Evolutionary conservation across 2,797 vertebrate species (phyloP), one percentile per base, ranked within the genome.

Genomic region (Brotula barbata): DNA sequence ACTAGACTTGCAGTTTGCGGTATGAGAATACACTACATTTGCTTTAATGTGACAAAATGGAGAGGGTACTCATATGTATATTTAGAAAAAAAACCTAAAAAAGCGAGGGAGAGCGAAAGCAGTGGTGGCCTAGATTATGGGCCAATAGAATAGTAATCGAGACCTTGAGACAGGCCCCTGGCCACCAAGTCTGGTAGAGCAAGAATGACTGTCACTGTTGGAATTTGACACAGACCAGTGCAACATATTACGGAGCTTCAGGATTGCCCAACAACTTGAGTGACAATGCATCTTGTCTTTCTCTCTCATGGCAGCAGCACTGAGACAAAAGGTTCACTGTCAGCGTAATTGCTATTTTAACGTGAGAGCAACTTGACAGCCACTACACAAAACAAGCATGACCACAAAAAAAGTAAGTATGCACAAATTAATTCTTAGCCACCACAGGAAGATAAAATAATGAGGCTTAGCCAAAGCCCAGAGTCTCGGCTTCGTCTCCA

Each of bases 11-110:
- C 56, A 23, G 16, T 19, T 42, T 58, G 50, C 31, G 25, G 22
- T 45, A 28, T 64, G 44, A 25, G 49, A 66, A 34, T 45, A 36
- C 34, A 7, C 53, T 63, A 28, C 8, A 14, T 45, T 20, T 77
- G 59, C 69, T 63, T 58, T 43, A 2, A 64, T 60, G 43, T 77
- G 71, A 75, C 64, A 81, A 22, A 53, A 28, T 44, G 50, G 70
- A 39, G 17, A 40, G 50, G 45, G 17, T 48, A 65, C 45, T 73
- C 59, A 75, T 28, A 28, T 28, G 25, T 4, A 4, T 28, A 8
- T 28, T n/a, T 54, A 78, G 58, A 54, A 47, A 20, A 16, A 50
- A 19, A 25, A 49, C n/a, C 33, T 8, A 37, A 50, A 61, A 48
- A 41, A 45, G 1, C 25, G 11, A n/a, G 39, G 33, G 37, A 13